Percentiles rank a stretch among this genome's conserved stretches.
phyloP scores from a whole-genome alignment of 2,888 invertebrate species.

The Gonocerus acuteangulatus region DNA sequence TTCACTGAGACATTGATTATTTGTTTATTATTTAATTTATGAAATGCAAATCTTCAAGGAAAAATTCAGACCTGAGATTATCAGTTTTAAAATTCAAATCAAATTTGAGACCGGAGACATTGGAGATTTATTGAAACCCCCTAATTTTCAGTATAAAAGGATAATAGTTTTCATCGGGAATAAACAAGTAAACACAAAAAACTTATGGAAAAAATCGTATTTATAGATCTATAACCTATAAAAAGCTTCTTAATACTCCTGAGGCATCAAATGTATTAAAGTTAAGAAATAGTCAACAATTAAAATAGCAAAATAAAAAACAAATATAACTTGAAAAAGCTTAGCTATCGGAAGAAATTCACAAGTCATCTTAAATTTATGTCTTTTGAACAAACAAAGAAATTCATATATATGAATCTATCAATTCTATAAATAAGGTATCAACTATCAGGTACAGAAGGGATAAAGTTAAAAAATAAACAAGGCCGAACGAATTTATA shows the following conservation, averaged over 20 bases:
- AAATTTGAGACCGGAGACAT: too few relatives aligned
- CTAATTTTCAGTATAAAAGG: too few relatives aligned
- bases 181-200: not conserved
- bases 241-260: slow-evolving; percentile 1
- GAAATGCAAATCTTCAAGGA: too few relatives aligned
- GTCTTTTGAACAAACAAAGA: not conserved
- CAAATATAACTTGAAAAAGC: not conserved
- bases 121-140: too few relatives aligned
- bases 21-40: too few relatives aligned
- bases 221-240: not conserved
- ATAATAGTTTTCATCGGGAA: not conserved
- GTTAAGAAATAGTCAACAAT: not conserved
- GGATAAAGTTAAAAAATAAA: not conserved
- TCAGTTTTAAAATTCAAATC: too few relatives aligned
- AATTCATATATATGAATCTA: not conserved
- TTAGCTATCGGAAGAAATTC: not conserved
- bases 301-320: not conserved
- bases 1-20: too few relatives aligned
- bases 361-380: not conserved
- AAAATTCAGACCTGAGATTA: too few relatives aligned
- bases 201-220: not conserved
- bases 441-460: slow-evolving; percentile 1
- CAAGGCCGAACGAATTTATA: not conserved
- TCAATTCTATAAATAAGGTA: not conserved
- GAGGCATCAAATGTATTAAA: not conserved